phyloP scores from a whole-genome alignment of 2,113 vertebrate species.

The Anolis carolinensis region DNA sequence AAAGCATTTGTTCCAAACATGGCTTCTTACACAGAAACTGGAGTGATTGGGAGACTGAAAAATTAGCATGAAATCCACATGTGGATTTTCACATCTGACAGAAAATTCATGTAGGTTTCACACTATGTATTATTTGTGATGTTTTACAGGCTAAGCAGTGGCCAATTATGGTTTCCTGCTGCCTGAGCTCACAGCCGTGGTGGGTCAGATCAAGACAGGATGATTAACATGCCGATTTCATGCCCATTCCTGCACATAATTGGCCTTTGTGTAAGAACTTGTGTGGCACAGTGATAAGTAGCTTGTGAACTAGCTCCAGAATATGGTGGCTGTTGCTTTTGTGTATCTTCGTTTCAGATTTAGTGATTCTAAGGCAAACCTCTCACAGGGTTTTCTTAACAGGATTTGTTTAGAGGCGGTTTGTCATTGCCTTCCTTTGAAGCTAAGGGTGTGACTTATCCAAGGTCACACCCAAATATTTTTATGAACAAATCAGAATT shows the following conservation, averaged over 20 bases:
- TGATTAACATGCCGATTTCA: background rate
- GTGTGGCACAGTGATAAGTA: background rate
- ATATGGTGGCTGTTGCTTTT: background rate
- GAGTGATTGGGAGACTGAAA: background rate
- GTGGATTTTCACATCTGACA: background rate
- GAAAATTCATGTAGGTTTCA: background rate
- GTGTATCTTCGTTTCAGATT: too few relatives aligned
- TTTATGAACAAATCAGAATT: too few relatives aligned
- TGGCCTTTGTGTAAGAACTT: background rate
- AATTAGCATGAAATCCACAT: background rate
- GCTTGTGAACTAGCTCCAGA: background rate
- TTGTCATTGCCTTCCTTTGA: too few relatives aligned
- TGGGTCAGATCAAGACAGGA: background rate
- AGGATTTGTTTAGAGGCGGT: too few relatives aligned
- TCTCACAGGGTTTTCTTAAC: too few relatives aligned
- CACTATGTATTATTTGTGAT: background rate
- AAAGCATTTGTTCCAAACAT: conserved; percentile 52
- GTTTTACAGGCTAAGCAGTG: background rate
- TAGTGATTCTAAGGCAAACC: too few relatives aligned
- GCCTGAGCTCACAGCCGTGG: background rate
- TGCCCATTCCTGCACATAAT: background rate
- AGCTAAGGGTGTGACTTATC: too few relatives aligned
- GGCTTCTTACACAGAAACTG: conserved; percentile 42
- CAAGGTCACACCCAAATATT: too few relatives aligned
- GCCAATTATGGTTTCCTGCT: background rate